phyloP scores from a whole-genome alignment of 2,113 vertebrate genomes.

The Gasterosteus aculeatus region DNA sequence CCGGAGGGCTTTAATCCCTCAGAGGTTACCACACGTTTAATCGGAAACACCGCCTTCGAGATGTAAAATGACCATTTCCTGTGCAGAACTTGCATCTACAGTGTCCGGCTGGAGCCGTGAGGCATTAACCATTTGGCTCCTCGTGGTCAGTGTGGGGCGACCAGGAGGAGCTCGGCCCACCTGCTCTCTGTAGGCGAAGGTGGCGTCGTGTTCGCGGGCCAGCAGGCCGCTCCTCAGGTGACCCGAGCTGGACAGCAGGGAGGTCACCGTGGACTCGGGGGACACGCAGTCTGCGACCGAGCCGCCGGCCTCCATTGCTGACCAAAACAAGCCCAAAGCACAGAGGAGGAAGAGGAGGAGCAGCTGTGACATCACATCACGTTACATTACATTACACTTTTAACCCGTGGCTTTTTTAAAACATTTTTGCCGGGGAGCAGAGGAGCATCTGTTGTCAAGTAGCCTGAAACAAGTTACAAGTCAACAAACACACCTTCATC shows the following conservation, averaged over 20 bases:
- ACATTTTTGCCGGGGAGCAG: too few species aligned
- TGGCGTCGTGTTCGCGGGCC: slow-evolving; percentile 15
- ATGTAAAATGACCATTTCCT: neutral
- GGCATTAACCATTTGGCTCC: neutral
- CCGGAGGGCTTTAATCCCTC: neutral
- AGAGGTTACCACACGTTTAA: neutral
- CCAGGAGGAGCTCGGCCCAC: slow-evolving; percentile 2
- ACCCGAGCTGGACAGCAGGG: slow-evolving; percentile 82
- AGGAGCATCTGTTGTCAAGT: too few species aligned
- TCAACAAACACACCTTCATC: neutral
- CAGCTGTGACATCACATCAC: too few species aligned
- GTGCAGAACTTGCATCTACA: neutral
- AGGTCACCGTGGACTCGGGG: slow-evolving; percentile 85
- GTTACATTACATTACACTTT: too few species aligned
- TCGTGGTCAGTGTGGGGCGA: neutral
- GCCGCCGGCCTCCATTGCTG: slow-evolving; percentile 54
- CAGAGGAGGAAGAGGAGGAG: too few species aligned
- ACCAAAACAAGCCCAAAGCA: neutral
- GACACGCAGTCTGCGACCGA: slow-evolving; percentile 56
- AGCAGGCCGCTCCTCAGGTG: slow-evolving; percentile 65
- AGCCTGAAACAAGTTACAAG: too few species aligned
- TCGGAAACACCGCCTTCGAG: neutral
- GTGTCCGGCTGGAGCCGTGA: too few species aligned
- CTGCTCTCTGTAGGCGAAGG: slow-evolving; percentile 83
- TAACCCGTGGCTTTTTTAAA: too few species aligned